Base-by-base conservation (phyloP, 2,888 invertebrate species). In the Tenthredo amoena region DNA sequence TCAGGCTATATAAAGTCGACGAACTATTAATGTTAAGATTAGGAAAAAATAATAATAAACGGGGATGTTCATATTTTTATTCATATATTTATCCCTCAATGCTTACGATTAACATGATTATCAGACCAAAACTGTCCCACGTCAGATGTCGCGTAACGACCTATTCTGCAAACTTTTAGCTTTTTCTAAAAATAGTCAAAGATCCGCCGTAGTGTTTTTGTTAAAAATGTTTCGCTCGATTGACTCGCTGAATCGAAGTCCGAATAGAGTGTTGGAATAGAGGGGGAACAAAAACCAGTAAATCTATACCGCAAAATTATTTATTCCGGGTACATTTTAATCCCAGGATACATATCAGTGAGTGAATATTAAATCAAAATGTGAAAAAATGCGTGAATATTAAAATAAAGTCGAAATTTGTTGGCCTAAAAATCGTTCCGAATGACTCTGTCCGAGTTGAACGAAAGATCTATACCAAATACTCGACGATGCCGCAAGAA, bases 401-500 rank as follows among this genome's bases (percentile, higher is more conserved):
- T 34, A 9, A 81, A 83, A 31, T 10, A 71, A 82, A 40, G 10
- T 62, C 21, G 40, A 40, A 40, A 40, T n/a, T 55, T 37, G 15
- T 34, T 31, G 15, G n/a, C 50, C 37, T 40, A 12, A 21, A 9
- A 40, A 34, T 40, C 21, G 21, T 81, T 21, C 21, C 21, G 58
- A 58, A 81, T 12, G 62, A 58, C 58, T 62, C 4, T 9, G 62
- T 40, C 15, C 68, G 18, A 68, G 15, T 81, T 58, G 18, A 31
- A 68, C n/a, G 83, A 83, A 71, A 68, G 83, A 83, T 83, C 71
- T 50, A 83, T 83, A 83, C 71, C 9, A 34, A 62, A 81, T 62
- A 65, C 81, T 81, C 81, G 68, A 47, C 15, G 47, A 47, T 68
- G 9, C 40, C 74, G 55, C 31, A 43, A 65, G 82, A 83, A 83